phyloP scores from a whole-genome alignment of 2,797 vertebrate species.

The Peromyscus attwateri region DNA sequence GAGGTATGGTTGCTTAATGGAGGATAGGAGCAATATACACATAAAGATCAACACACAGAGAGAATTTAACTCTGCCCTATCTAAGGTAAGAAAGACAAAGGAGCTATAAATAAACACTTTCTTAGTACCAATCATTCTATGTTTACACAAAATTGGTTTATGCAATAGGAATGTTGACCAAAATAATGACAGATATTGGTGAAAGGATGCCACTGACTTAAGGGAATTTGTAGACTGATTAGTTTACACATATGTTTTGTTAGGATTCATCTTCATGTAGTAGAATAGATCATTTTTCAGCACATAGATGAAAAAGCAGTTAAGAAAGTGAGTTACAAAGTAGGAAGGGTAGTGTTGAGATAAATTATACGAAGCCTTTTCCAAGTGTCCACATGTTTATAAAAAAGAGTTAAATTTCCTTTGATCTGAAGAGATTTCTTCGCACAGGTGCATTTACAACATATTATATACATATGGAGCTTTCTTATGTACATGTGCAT shows the following conservation, averaged over 20 bases:
- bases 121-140: slow-evolving; percentile 61
- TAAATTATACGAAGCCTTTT: slow-evolving; percentile 72
- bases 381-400: slow-evolving; percentile 56
- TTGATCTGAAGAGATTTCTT: slow-evolving; percentile 72
- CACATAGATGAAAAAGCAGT: slow-evolving; percentile 64
- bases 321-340: slow-evolving; percentile 65
- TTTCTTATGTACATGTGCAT: slow-evolving; percentile 67
- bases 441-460: slow-evolving; percentile 62
- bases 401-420: slow-evolving; percentile 74
- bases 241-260: slow-evolving; percentile 36
- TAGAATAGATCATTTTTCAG: slow-evolving; percentile 34
- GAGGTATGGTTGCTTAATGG: slow-evolving; percentile 71
- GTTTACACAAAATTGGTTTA: slow-evolving; percentile 54
- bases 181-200: slow-evolving; percentile 42
- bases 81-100: slow-evolving; percentile 62
- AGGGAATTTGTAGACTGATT: slow-evolving; percentile 7
- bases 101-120: slow-evolving; percentile 54
- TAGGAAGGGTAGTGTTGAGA: slow-evolving; percentile 64
- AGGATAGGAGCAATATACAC: slow-evolving; percentile 57
- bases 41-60: slow-evolving; percentile 18
- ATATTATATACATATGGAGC: slow-evolving; percentile 62
- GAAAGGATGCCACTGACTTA: neutral
- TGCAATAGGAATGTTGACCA: neutral
- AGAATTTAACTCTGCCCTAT: slow-evolving; percentile 63
- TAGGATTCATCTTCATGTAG: slow-evolving; percentile 34